Percentiles rank a stretch among this genome's conserved stretches.
Conservation (phyloP, 1,140 invertebrate genomes). For the Pemphigus obesinymphae region DNA sequence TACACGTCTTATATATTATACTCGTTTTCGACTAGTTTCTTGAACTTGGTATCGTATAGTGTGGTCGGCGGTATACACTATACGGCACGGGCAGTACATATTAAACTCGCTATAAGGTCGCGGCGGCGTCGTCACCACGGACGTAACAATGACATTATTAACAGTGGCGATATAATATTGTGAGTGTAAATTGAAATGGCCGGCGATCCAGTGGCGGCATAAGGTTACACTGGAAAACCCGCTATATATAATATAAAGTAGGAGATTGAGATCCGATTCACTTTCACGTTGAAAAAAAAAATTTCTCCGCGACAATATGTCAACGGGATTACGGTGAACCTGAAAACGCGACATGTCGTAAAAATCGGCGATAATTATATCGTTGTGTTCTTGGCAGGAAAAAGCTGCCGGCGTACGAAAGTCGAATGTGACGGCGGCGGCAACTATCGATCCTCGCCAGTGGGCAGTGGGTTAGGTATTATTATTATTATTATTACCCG, state of each 20-base stretch:
- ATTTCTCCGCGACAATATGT: slow-evolving; percentile 16
- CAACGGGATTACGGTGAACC: not conserved
- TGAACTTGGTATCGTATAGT: not conserved
- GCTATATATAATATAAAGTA: too few species aligned
- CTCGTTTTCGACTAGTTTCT: slow-evolving; percentile 12
- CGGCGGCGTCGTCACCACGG: not conserved
- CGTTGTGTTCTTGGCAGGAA: not conserved
- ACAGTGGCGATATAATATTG: not conserved
- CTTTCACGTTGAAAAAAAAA: slow-evolving; percentile 28
- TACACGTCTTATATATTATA: not conserved
- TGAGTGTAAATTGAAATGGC: not conserved
- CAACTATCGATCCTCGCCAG: not conserved
- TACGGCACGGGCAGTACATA: not conserved
- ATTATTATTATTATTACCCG: too few species aligned
- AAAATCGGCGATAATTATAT: slow-evolving; percentile 6
- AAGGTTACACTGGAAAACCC: not conserved
- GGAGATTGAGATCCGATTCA: slow-evolving; percentile 13
- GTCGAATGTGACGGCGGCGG: not conserved
- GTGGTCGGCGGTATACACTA: too few species aligned
- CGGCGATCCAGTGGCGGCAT: not conserved
- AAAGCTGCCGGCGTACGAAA: slow-evolving; percentile 9
- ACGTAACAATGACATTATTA: not conserved
- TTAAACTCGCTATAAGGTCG: not conserved
- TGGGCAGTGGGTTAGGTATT: too few species aligned
- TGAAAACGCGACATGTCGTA: not conserved